These are phyloP conservation scores for Rhimphoctona megacephalus DNA, from an alignment of 2,888 invertebrate genomes.

Conservation along the genomic window DNA sequence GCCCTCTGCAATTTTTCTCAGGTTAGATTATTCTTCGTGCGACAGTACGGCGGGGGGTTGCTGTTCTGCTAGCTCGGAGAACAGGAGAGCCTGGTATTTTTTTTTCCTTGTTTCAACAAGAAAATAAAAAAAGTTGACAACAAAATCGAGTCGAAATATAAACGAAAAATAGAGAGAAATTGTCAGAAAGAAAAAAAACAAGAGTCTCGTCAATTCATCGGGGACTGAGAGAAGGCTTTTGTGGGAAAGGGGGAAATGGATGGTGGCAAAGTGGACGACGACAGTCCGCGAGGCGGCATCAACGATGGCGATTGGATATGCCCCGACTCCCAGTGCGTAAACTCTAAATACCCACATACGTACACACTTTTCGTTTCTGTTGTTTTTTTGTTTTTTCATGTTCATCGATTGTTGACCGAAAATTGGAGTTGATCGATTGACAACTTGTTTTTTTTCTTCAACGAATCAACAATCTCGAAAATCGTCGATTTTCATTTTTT, in stretches of 20 bases:
- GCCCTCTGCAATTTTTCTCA: conserved; percentile 60
- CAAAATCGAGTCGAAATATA: conserved; percentile 8
- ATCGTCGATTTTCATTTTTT: conserved; percentile 18
- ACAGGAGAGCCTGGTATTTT: not conserved
- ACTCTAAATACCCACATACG: conserved; percentile 27
- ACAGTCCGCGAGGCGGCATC: conserved; percentile 77
- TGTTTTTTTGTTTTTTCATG: conserved; percentile 9
- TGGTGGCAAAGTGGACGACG: conserved; percentile 81
- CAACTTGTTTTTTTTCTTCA: conserved; percentile 1
- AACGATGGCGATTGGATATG: conserved; percentile 84
- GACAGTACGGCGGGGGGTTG: conserved; percentile 43
- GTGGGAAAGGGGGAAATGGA: conserved; percentile 76
- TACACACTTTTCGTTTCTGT: conserved; percentile 44
- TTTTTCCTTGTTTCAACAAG: not conserved
- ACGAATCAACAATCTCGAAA: conserved; percentile 1
- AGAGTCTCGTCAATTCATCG: conserved; percentile 15
- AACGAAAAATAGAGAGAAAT: not conserved
- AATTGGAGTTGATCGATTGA: not conserved
- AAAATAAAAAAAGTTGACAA: conserved; percentile 4
- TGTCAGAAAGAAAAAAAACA: not conserved
- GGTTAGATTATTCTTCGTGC: conserved; percentile 60
- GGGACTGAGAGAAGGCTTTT: conserved; percentile 27
- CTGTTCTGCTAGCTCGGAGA: conserved; percentile 15
- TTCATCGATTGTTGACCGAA: not conserved
- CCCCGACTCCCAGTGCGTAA: conserved; percentile 82